Evolutionary conservation across 2,797 vertebrate genomes (phyloP), one percentile per base, ranked within the genome.

Genomic region (Bradypodion pumilum): DNA sequence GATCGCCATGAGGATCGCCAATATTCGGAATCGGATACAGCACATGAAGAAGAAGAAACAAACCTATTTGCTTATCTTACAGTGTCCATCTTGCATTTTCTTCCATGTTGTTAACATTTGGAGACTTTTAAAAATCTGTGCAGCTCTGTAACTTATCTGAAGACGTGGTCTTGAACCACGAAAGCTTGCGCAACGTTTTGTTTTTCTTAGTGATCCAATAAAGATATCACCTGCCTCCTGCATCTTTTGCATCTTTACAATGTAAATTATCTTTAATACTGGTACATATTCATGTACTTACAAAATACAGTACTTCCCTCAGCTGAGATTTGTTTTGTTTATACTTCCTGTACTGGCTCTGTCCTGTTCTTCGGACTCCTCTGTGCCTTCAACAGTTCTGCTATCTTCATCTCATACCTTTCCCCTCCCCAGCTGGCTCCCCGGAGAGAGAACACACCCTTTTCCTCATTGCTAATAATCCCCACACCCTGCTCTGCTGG

Each of bases 361-460:
- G 56, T 10, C 25, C 19, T 27, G 49, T n/a, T 35, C 25, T 23
- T 19, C 65, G 7, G 37, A 35, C 23, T 69, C 10, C 10, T 29
- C 19, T 80, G 69, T 73, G 40, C 37, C 37, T 87, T 70, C 72
- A 74, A 42, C 44, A 65, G 35, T 44, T 65, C 44, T 21, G 4
- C 13, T 77, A 32, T 56, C 77, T 70, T 75, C 16, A 75, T 80
- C 63, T 83, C 56, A 29, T 77, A 37, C 78, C 60, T 60, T n/a
- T 66, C 65, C 56, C 44, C 4, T 80, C 65, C 76, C 35, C n/a
- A 25, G 75, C 73, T 72, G 16, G 46, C 59, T 82, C 66, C 68
- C 69, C 66, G 69, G 60, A 80, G 66, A 69, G 60, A 80, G 66
- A 82, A 78, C 76, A 68, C 70, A 76, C 73, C 78, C 82, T 87